Percentiles rank a stretch among this genome's conserved stretches.
These are phyloP conservation scores for Entosphenus tridentatus DNA, from an alignment of 2,113 vertebrate species.

Conservation along the genomic window DNA sequence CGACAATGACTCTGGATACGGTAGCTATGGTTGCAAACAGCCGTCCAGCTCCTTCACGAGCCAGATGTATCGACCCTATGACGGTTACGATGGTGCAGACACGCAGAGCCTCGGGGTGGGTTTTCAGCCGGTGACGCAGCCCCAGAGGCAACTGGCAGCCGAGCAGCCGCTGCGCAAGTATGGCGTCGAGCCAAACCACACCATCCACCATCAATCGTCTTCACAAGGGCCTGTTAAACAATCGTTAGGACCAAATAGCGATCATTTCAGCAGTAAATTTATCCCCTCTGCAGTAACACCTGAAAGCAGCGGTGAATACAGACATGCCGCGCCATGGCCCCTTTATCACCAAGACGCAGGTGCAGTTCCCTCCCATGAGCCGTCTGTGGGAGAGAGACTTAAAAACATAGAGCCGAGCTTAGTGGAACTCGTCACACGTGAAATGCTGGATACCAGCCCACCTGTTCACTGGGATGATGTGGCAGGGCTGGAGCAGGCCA, in stretches of 20 bases:
- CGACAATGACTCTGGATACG: constrained; percentile 87
- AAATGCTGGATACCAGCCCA: constrained; percentile 1
- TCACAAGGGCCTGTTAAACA: constrained; percentile 2
- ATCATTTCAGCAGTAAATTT: background rate
- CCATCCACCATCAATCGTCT: constrained; percentile 4
- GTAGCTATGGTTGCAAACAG: constrained; percentile 66
- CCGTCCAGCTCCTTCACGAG: constrained; percentile 22
- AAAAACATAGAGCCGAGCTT: background rate
- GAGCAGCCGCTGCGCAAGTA: constrained; percentile 2
- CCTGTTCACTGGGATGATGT: constrained; percentile 5
- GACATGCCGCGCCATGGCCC: background rate
- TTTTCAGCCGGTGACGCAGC: background rate
- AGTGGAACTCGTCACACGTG: constrained; percentile 5
- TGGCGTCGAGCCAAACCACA: constrained; percentile 1
- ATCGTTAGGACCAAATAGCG: background rate
- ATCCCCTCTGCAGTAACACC: background rate
- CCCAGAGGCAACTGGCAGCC: background rate
- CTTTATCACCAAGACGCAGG: no score
- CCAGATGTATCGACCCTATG: constrained; percentile 1
- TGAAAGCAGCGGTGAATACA: background rate
- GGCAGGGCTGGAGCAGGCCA: constrained; percentile 1
- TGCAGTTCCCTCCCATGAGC: no score
- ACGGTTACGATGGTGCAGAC: background rate
- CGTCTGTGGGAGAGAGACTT: no score
- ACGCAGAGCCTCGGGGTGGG: background rate